Evolutionary conservation across 2,888 invertebrate genomes (phyloP), one percentile per base, ranked within the genome.

Genomic region (Idaea biselata): DNA sequence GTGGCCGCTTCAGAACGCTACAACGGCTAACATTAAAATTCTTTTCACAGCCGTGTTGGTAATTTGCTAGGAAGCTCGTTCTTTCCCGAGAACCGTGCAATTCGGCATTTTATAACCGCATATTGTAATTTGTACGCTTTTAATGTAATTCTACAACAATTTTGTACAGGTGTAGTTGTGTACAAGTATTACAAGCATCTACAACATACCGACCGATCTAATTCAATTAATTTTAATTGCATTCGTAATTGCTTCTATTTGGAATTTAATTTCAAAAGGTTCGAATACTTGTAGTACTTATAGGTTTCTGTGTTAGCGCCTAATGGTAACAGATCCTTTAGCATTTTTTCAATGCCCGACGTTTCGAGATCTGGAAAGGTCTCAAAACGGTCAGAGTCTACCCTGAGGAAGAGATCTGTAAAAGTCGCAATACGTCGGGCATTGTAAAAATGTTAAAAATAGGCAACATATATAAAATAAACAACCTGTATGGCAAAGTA

Each of bases 1-100:
- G 66, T 75, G 72, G 64, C 66, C 66, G 63, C 62, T 59, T 59
- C 44, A 59, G 62, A 63, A 63, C 68, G 64, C 66, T 60, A 66
- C 61, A 63, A 65, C 64, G 67, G 69, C 73, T 72, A 66, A 73
- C 74, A 78, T 82, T 82, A 81, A 81, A 77, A 81, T 80, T 77
- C 75, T 77, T 75, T 76, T 74, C 79, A 74, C 76, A 73, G 62
- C 63, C 62, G 60, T 62, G 63, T 64, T 64, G 67, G 74, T 75
- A 73, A 78, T 76, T 76, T 74, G 68, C 65, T 69, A 66, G 72
- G 68, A 72, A 64, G 68, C 68, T 68, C 65, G 67, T 60, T 66
- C 68, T 71, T 64, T 60, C 62, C 59, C 62, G 64, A 56, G 56
- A 14, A 68, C 71, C 68, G 65, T 67, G 64, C 67, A 64, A 69